Conservation (phyloP, 2,113 vertebrate genomes). For the Puffinus mauretanicus region DNA sequence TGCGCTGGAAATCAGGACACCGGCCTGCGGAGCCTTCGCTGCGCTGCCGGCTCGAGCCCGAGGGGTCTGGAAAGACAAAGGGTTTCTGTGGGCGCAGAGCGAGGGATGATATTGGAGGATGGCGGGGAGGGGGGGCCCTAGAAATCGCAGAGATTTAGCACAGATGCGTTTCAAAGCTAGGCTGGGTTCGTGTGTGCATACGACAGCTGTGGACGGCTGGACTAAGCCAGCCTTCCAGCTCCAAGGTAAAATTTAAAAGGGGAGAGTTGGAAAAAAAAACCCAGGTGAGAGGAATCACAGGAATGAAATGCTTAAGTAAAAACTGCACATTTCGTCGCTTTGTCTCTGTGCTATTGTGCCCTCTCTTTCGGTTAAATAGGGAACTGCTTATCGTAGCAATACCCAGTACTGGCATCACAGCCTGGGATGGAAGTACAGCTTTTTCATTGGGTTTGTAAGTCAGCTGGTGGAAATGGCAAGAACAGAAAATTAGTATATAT, state of each 20-base stretch:
- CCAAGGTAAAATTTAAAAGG: not conserved
- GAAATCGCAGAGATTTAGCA: not conserved
- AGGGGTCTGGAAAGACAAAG: not conserved
- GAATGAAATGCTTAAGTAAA: not conserved
- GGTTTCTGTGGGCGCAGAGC: not conserved
- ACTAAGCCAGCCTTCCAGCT: not conserved
- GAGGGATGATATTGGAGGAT: not conserved
- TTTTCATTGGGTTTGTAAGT: not conserved
- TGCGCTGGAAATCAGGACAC: not conserved
- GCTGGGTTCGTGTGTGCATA: not conserved
- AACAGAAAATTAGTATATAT: not conserved
- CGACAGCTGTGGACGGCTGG: not conserved
- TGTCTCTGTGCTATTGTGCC: not conserved
- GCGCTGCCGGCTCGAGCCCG: fast-evolving
- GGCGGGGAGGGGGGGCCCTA: not conserved
- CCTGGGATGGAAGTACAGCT: not conserved
- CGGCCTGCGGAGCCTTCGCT: not conserved
- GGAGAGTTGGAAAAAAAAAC: not conserved
- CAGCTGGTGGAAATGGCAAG: not conserved
- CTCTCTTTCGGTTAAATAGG: not conserved
- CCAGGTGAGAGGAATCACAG: not conserved
- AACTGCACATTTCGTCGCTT: not conserved
- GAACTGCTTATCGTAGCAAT: constrained; percentile 15
- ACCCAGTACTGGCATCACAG: not conserved
- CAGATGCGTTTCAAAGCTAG: not conserved